phyloP scores from a whole-genome alignment of 2,113 vertebrate genomes.

The Origma solitaria region DNA sequence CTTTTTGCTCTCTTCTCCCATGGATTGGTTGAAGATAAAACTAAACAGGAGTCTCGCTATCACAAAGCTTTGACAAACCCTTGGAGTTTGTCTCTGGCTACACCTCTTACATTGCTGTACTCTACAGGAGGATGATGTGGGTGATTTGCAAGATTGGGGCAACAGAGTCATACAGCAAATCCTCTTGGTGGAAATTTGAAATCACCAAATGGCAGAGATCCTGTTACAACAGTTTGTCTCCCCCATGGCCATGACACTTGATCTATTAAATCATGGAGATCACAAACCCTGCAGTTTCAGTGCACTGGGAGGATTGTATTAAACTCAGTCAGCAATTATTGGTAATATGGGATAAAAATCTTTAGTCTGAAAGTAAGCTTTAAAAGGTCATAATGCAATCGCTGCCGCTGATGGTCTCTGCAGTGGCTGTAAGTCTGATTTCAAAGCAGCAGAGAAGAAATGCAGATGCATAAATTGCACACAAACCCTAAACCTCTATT shows the following conservation, averaged over 20 bases:
- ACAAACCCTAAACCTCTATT: conserved; percentile 19
- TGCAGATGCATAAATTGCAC: conserved; percentile 5
- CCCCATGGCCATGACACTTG: background rate
- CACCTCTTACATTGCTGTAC: background rate
- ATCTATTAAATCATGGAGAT: conserved; percentile 60
- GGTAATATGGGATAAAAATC: conserved; percentile 86
- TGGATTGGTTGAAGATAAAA: background rate
- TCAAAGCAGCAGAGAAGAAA: conserved; percentile 17
- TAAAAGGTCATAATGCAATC: conserved; percentile 76
- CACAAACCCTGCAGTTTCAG: conserved; percentile 66
- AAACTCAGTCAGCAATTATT: conserved; percentile 83
- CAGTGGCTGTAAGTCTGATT: background rate
- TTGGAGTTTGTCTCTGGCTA: background rate
- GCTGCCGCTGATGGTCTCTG: conserved; percentile 41
- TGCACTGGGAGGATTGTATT: conserved; percentile 84
- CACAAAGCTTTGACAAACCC: background rate
- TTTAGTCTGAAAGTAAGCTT: conserved; percentile 75
- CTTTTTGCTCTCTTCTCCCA: background rate
- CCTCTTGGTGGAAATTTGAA: background rate
- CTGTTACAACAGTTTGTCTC: conserved; percentile 16
- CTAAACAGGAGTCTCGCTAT: background rate
- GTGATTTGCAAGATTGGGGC: background rate
- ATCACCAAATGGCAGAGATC: conserved; percentile 25
- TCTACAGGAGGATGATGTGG: background rate
- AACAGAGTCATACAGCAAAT: background rate